These are phyloP conservation scores for Pluvianellus socialis DNA, from an alignment of 2,113 vertebrate genomes.

Conservation along the genomic window DNA sequence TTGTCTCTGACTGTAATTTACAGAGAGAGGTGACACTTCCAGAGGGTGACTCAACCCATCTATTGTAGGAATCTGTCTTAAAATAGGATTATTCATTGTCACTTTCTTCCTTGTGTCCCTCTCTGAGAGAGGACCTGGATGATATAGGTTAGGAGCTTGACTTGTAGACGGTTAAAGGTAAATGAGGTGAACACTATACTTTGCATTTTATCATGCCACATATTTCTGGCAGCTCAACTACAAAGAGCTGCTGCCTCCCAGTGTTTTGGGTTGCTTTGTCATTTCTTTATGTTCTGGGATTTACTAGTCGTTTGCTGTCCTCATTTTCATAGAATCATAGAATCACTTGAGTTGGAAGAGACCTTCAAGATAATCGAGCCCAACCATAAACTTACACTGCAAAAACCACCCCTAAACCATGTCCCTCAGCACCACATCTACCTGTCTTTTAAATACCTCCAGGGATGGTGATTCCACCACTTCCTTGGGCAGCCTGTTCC, in stretches of 20 bases:
- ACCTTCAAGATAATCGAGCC: no score
- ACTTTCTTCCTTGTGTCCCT: background rate
- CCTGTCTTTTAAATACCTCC: no score
- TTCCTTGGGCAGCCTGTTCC: no score
- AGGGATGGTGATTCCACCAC: no score
- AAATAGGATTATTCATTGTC: constrained; percentile 2
- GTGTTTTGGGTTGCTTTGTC: background rate
- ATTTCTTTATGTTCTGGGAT: background rate
- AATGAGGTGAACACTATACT: background rate
- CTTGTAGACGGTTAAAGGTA: background rate
- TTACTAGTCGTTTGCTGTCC: background rate
- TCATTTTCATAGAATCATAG: background rate
- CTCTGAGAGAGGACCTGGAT: background rate
- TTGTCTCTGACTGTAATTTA: constrained; percentile 9
- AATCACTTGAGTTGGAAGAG: no score
- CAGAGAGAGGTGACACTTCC: background rate
- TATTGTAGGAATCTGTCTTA: background rate
- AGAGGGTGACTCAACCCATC: background rate
- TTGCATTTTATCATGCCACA: background rate
- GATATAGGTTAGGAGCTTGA: background rate
- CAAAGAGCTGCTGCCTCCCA: background rate
- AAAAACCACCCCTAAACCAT: no score
- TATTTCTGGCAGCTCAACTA: background rate
- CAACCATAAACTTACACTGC: no score
- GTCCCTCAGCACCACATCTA: no score